Evolutionary conservation across 2,888 invertebrate species (phyloP), one percentile per base, ranked within the genome.

Genomic region (Enoplolaimus lenunculus): DNA sequence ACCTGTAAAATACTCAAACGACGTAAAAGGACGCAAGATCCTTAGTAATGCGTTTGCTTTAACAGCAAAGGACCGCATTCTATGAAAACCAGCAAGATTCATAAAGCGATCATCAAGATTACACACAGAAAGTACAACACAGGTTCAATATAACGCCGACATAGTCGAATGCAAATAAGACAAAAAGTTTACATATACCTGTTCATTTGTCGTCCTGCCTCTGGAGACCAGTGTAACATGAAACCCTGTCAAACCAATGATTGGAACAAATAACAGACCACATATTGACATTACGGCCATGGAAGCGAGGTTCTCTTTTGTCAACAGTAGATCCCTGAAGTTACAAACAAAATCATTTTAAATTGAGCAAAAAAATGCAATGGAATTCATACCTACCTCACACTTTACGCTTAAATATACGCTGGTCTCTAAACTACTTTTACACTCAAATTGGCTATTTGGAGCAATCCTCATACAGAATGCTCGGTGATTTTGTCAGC

Each of bases 151-250:
- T n/a, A n/a, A n/a, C n/a, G n/a, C n/a, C 21, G 21, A 45, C 21
- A 45, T 45, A 13, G 21, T 13, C 45, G 45, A 45, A 45, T 13
- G 7, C 21, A 13, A 45, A 7, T 45, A 21, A 13, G 21, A 45
- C 45, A 45, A 45, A 45, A 45, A 45, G 45, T 45, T 13, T 45
- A 45, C 7, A 13, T 13, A 13, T 45, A 85, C 85, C 86, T 99
- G 98, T 84, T 99, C 98, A 84, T 98, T 99, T 75, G 98, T 98
- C 71, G 98, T 98, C 75, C 97, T 87, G 59, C 97, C 98, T 73
- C 95, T 85, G 34, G 93, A 90, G 70, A 99, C 94, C 76, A 98
- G 86, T 78, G 97, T 90, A 86, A 95, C 89, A 83, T 98, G 98
- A 85, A 99, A 99, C 73, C 92, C 92, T 73, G 97, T 95, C 80